Evolutionary conservation across 2,888 invertebrate genomes (phyloP).

Genomic region (Notocelia uddmanniana): DNA sequence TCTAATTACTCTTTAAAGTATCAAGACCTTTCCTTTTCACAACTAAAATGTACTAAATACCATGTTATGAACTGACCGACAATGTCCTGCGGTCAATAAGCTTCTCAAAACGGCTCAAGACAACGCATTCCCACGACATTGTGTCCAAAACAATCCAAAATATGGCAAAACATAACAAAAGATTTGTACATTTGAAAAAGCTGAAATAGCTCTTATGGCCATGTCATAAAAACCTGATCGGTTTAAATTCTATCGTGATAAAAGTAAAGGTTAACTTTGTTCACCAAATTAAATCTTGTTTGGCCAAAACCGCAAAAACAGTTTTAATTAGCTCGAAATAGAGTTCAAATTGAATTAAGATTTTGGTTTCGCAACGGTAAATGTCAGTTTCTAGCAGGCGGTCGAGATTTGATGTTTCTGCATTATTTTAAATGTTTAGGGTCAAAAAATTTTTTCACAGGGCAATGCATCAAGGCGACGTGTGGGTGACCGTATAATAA

Average conservation of each 20-base stretch:
- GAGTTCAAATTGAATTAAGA: constrained; percentile 54
- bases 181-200: constrained; percentile 46
- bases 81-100: constrained; percentile 73
- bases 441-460: constrained; percentile 67
- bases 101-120: constrained; percentile 62
- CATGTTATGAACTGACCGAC: constrained; percentile 75
- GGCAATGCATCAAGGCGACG: constrained; percentile 49
- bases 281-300: constrained; percentile 52
- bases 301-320: constrained; percentile 57
- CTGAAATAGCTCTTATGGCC: constrained; percentile 40
- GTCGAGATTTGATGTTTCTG: constrained; percentile 52
- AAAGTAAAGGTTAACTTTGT: constrained; percentile 48
- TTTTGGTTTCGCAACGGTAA: background rate
- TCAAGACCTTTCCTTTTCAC: constrained; percentile 55
- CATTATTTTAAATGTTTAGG: constrained; percentile 68
- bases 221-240: constrained; percentile 48
- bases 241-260: constrained; percentile 16
- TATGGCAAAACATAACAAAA: constrained; percentile 68
- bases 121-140: constrained; percentile 74
- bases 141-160: constrained; percentile 69
- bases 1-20: constrained; percentile 62
- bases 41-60: constrained; percentile 66
- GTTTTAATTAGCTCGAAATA: constrained; percentile 58
- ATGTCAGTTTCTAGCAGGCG: constrained; percentile 16
- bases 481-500: constrained; percentile 67